phyloP scores from a whole-genome alignment of 2,888 invertebrate species.

The Thelaira solivaga region DNA sequence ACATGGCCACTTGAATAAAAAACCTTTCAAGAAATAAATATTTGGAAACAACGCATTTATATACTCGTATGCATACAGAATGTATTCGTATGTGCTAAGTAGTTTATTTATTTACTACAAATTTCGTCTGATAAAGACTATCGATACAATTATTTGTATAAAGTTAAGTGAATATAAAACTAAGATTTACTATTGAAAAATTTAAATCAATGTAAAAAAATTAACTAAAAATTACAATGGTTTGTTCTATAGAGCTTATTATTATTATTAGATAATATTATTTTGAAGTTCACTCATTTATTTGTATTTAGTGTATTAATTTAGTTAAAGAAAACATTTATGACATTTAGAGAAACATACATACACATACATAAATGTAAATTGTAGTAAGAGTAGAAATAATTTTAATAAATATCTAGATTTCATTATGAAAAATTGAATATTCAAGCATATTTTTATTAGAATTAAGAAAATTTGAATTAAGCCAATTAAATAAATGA shows the following conservation, averaged over 20 bases:
- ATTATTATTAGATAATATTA: too few species aligned
- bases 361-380: background rate
- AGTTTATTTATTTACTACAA: too few species aligned
- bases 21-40: too few species aligned
- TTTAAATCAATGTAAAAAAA: background rate
- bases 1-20: too few species aligned
- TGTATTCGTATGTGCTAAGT: too few species aligned
- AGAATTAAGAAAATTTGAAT: conserved; percentile 3
- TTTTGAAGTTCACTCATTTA: too few species aligned
- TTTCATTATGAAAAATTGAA: background rate
- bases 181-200: conserved; percentile 17
- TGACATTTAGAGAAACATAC: too few species aligned
- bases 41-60: too few species aligned
- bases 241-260: conserved; percentile 47
- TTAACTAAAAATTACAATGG: conserved; percentile 51
- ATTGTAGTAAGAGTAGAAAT: background rate
- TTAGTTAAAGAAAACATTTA: too few species aligned
- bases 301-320: too few species aligned
- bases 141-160: background rate
- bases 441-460: background rate
- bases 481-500: background rate
- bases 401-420: background rate
- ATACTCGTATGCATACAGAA: too few species aligned
- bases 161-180: conserved; percentile 2
- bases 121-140: background rate